Evolutionary conservation across 2,797 vertebrate species (phyloP).

Genomic region (Siniperca scherzeri): DNA sequence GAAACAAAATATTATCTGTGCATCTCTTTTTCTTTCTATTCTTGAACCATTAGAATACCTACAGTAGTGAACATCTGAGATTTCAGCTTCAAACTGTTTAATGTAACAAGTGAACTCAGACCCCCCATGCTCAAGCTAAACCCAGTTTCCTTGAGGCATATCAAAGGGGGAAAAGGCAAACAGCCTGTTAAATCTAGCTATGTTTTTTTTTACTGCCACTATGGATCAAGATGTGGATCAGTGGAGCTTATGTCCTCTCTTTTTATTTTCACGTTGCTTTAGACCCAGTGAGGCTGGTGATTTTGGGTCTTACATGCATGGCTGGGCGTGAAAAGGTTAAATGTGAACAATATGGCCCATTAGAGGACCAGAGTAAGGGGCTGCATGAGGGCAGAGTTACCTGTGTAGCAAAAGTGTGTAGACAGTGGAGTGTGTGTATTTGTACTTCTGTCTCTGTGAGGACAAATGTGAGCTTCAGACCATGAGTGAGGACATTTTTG

Average conservation of each 20-base stretch:
- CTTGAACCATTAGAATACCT: not conserved
- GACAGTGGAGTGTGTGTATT: not conserved
- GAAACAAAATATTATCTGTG: not conserved
- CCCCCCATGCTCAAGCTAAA: conserved; percentile 18
- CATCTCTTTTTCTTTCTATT: not conserved
- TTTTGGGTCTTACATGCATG: conserved; percentile 41
- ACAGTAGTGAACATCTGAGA: conserved; percentile 8
- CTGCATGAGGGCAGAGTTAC: conserved; percentile 12
- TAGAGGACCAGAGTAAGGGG: conserved; percentile 13
- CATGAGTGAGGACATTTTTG: conserved; percentile 18
- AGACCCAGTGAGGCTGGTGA: conserved; percentile 19
- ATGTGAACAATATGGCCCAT: conserved; percentile 59
- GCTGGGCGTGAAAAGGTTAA: conserved; percentile 65
- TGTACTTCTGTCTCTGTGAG: not conserved
- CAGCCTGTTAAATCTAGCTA: conserved; percentile 1
- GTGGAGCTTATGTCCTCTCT: conserved; percentile 38
- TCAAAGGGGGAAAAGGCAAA: conserved; percentile 15
- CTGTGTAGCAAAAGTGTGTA: not conserved
- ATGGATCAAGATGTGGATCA: conserved; percentile 50
- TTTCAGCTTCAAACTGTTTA: conserved; percentile 28
- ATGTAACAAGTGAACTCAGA: conserved; percentile 20
- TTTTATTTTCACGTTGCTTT: conserved; percentile 47
- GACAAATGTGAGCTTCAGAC: conserved; percentile 18
- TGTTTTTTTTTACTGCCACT: conserved; percentile 41
- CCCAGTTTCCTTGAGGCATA: not conserved